phyloP scores from a whole-genome alignment of 2,888 invertebrate species.

The Lycia hirtaria region DNA sequence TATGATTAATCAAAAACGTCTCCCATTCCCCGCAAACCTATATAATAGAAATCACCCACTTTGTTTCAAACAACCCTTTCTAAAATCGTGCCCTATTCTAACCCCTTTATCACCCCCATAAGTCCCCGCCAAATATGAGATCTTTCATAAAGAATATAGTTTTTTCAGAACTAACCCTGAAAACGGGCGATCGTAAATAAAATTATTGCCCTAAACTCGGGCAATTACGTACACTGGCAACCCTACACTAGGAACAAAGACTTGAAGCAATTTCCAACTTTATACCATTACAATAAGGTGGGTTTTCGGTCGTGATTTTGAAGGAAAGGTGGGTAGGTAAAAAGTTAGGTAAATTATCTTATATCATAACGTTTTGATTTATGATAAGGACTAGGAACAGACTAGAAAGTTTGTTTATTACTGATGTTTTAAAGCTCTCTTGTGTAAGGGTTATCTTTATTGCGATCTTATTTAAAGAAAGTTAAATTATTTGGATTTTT shows the following conservation, averaged over 20 bases:
- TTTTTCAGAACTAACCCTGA: constrained; percentile 37
- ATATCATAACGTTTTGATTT: constrained; percentile 39
- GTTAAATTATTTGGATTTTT: not conserved
- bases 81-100: constrained; percentile 17
- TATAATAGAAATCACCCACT: constrained; percentile 12
- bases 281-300: constrained; percentile 24
- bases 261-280: constrained; percentile 11
- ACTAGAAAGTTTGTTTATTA: constrained; percentile 35
- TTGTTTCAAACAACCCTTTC: constrained; percentile 6
- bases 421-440: constrained; percentile 11
- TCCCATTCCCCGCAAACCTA: not conserved
- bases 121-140: constrained; percentile 25
- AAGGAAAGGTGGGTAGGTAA: constrained; percentile 34
- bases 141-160: constrained; percentile 36
- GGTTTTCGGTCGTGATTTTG: constrained; percentile 16
- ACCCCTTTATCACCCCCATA: constrained; percentile 25
- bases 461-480: constrained; percentile 4
- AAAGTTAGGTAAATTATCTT: constrained; percentile 40
- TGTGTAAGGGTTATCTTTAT: constrained; percentile 13
- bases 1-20: not conserved
- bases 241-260: constrained; percentile 21
- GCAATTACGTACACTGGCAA: constrained; percentile 43
- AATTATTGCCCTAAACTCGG: constrained; percentile 45
- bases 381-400: constrained; percentile 32
- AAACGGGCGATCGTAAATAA: constrained; percentile 42